Evolutionary conservation across 2,113 vertebrate genomes (phyloP).

Genomic region (Semicossyphus pulcher): DNA sequence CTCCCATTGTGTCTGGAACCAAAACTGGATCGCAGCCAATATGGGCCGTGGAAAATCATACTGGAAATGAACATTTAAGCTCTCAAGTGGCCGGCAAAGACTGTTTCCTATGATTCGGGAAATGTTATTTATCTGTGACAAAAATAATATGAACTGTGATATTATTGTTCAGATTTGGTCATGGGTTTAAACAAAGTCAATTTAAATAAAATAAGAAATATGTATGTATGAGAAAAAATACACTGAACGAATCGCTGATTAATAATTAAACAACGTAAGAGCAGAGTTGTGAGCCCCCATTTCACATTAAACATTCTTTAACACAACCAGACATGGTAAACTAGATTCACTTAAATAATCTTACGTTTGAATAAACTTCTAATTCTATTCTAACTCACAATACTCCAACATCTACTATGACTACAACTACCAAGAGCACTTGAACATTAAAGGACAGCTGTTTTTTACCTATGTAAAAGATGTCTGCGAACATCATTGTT

Average conservation of each 20-base stretch:
- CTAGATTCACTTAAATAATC: too few relatives aligned
- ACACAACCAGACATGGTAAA: not conserved
- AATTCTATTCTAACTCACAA: too few relatives aligned
- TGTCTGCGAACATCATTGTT: conserved; percentile 28
- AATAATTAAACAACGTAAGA: not conserved
- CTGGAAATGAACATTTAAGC: conserved; percentile 69
- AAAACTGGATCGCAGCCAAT: conserved; percentile 54
- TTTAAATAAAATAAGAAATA: too few relatives aligned
- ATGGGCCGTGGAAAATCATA: conserved; percentile 37
- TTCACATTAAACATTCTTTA: not conserved
- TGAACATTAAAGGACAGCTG: not conserved
- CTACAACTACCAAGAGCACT: conserved; percentile 3
- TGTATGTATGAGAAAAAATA: too few relatives aligned
- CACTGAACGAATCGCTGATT: too few relatives aligned
- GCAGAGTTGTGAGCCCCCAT: not conserved
- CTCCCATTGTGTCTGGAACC: conserved; percentile 81
- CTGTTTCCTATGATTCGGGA: conserved; percentile 22
- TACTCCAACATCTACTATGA: conserved; percentile 3
- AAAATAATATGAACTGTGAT: conserved; percentile 2
- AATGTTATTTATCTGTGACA: conserved; percentile 17
- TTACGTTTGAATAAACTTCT: not conserved
- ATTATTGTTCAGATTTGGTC: not conserved
- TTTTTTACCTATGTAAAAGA: conserved; percentile 35
- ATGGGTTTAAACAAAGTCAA: not conserved
- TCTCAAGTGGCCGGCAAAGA: conserved; percentile 23